Evolutionary conservation across 1,140 invertebrate species (phyloP).

Genomic region (Xylocopa sonorina): DNA sequence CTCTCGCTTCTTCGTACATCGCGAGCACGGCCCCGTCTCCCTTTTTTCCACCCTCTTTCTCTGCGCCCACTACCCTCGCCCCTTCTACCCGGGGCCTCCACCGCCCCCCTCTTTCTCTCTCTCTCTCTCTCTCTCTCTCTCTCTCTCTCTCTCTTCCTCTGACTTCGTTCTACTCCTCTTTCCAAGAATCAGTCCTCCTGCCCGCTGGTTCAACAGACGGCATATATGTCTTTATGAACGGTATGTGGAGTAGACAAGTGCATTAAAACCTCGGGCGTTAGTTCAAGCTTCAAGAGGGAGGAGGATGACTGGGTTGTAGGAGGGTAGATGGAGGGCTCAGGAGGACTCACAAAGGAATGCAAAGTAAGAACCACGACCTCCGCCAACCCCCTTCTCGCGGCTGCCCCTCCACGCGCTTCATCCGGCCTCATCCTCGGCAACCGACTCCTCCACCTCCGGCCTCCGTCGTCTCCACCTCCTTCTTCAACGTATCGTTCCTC

Average conservation of each 20-base stretch:
- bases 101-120: background rate
- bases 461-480: conserved; percentile 54
- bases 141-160: background rate
- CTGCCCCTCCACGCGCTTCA: conserved; percentile 25
- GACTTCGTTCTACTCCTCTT: conserved; percentile 58
- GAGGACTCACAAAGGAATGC: conserved; percentile 81
- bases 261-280: conserved; percentile 81
- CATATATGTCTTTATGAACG: conserved; percentile 81
- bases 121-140: background rate
- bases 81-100: background rate
- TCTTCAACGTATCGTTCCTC: conserved; percentile 71
- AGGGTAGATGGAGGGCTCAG: conserved; percentile 71
- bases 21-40: conserved; percentile 33
- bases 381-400: conserved; percentile 45
- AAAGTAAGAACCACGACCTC: conserved; percentile 79
- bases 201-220: conserved; percentile 74
- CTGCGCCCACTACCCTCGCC: background rate
- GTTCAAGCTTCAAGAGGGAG: conserved; percentile 78
- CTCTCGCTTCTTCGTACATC: conserved; percentile 41
- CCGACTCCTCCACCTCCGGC: conserved; percentile 61
- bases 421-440: conserved; percentile 58
- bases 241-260: conserved; percentile 81
- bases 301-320: conserved; percentile 54
- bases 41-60: conserved; percentile 33
- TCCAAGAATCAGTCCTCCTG: conserved; percentile 65